phyloP scores from a whole-genome alignment of 2,797 vertebrate genomes.

The Pteronotus mesoamericanus region DNA sequence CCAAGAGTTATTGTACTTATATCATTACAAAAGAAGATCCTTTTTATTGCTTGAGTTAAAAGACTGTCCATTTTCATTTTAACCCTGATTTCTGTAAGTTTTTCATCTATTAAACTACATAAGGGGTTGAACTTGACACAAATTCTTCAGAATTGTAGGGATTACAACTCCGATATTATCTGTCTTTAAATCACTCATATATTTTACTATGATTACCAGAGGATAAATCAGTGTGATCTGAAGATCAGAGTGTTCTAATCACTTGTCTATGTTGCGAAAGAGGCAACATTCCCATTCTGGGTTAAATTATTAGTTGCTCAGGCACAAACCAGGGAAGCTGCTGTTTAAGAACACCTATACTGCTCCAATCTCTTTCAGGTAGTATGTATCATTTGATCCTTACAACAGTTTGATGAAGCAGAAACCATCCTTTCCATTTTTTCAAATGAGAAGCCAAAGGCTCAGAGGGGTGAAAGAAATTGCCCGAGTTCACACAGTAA shows the following conservation, averaged over 20 bases:
- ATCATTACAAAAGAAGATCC: conserved; percentile 32
- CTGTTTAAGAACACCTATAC: background rate
- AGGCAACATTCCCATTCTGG: background rate
- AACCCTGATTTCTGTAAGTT: conserved; percentile 58
- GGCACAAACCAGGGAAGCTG: background rate
- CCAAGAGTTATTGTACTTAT: conserved; percentile 50
- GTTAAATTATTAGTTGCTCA: background rate
- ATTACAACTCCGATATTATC: background rate
- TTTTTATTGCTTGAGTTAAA: conserved; percentile 56
- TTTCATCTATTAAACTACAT: conserved; percentile 73
- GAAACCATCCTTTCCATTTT: background rate
- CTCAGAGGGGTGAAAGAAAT: conserved; percentile 39
- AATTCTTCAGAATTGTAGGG: conserved; percentile 64
- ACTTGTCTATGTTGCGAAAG: background rate
- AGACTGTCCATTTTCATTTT: conserved; percentile 57
- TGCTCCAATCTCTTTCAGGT: background rate
- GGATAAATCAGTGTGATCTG: conserved; percentile 13
- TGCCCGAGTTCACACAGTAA: background rate
- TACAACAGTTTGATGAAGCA: background rate
- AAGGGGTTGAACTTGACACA: conserved; percentile 71
- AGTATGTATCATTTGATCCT: background rate
- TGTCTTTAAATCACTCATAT: conserved; percentile 19
- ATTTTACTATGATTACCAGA: conserved; percentile 6
- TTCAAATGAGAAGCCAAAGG: conserved; percentile 35
- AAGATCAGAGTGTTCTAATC: background rate